phyloP scores from a whole-genome alignment of 2,113 vertebrate species.

The Petrocephalus zakoni region DNA sequence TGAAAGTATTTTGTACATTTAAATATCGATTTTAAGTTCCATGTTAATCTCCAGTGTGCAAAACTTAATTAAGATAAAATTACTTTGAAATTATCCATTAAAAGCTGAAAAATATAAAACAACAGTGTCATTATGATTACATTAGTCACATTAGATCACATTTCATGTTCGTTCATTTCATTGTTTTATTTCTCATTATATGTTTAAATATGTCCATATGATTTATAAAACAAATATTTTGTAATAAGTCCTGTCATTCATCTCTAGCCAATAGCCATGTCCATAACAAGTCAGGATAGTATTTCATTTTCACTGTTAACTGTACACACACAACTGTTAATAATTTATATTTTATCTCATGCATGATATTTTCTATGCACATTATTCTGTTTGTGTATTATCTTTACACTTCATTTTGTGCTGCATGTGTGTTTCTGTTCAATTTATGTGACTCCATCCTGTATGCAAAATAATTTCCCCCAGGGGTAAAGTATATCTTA shows the following conservation, averaged over 20 bases:
- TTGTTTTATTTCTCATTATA: not conserved
- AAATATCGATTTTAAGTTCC: slow-evolving; percentile 5
- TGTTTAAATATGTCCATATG: not conserved
- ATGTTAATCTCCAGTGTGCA: not conserved
- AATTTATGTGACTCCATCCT: not conserved
- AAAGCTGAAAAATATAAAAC: not conserved
- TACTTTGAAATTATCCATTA: slow-evolving; percentile 12
- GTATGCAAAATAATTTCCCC: not conserved
- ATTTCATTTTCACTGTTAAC: not conserved
- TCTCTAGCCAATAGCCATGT: not conserved
- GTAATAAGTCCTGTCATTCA: not conserved
- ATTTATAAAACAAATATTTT: not conserved
- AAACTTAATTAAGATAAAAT: slow-evolving; percentile 15
- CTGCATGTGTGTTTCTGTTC: not conserved
- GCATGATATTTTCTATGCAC: not conserved
- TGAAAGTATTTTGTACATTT: not conserved
- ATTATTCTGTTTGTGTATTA: not conserved
- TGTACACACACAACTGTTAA: not conserved
- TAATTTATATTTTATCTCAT: not conserved
- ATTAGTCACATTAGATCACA: not conserved
- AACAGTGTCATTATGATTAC: not conserved
- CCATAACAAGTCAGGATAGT: not conserved
- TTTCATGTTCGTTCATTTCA: not conserved
- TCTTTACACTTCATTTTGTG: not conserved
- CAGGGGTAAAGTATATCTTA: not conserved